Conservation (phyloP, 1,140 invertebrate genomes). For the Drosophila gunungcola region DNA sequence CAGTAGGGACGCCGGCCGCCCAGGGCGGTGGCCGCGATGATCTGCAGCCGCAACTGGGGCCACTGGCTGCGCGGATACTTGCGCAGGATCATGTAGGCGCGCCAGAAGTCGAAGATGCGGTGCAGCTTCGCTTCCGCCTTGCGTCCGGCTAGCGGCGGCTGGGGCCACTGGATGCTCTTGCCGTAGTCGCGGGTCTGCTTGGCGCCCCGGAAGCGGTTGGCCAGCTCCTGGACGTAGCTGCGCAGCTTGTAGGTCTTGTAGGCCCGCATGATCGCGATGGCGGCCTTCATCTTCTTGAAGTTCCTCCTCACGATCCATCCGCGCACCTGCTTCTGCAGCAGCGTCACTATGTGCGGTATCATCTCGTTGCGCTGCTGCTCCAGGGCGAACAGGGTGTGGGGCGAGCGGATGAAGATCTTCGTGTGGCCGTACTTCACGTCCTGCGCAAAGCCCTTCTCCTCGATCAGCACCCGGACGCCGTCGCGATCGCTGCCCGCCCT, state of each 20-base stretch:
- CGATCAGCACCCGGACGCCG: slow-evolving; percentile 92
- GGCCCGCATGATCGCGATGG: slow-evolving; percentile 91
- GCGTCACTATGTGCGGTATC: slow-evolving; percentile 94
- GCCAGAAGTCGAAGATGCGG: slow-evolving; percentile 90
- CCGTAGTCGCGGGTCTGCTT: slow-evolving; percentile 90
- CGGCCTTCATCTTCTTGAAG: slow-evolving; percentile 94
- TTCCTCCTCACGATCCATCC: slow-evolving; percentile 92
- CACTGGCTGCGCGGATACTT: slow-evolving; percentile 93
- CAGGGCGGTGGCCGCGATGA: slow-evolving; percentile 92
- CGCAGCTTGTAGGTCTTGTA: slow-evolving; percentile 95
- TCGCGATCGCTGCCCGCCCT: slow-evolving; percentile 90
- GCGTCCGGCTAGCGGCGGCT: slow-evolving; percentile 89
- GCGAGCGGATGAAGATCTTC: slow-evolving; percentile 97
- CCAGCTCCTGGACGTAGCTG: slow-evolving; percentile 90
- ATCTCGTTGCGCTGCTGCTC: slow-evolving; percentile 93
- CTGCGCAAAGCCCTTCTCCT: slow-evolving; percentile 90
- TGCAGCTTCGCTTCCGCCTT: slow-evolving; percentile 85
- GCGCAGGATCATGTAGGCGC: slow-evolving; percentile 93
- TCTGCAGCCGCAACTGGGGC: slow-evolving; percentile 93
- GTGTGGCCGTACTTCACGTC: slow-evolving; percentile 98
- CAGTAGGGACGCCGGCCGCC: slow-evolving; percentile 91
- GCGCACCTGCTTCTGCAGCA: slow-evolving; percentile 97
- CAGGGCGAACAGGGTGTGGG: slow-evolving; percentile 94
- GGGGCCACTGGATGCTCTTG: slow-evolving; percentile 92
- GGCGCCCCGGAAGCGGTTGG: slow-evolving; percentile 87